Evolutionary conservation across 2,113 vertebrate species (phyloP).

Genomic region (Sinocyclocheilus maitianheensis): DNA sequence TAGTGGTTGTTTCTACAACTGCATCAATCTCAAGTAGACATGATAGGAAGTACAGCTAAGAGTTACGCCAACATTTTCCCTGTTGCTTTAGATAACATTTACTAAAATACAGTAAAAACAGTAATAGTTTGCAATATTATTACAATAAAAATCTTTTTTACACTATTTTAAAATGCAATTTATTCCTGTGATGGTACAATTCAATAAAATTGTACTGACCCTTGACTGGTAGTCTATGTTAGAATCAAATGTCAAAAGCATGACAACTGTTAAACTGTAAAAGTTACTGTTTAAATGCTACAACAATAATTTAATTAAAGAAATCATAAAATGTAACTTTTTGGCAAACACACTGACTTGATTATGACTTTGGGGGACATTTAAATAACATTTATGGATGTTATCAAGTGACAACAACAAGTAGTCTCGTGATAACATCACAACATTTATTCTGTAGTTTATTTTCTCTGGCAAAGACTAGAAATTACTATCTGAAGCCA

Average conservation of each 20-base stretch:
- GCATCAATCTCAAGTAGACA: not conserved
- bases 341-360: not conserved
- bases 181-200: not conserved
- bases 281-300: not conserved
- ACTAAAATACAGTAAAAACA: not conserved
- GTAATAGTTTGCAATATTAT: not conserved
- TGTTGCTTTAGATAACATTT: not conserved
- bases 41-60: not conserved
- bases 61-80: not conserved
- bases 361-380: not conserved
- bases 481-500: not conserved
- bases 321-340: not conserved
- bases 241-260: not conserved
- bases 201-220: not conserved
- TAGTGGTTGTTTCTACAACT: not conserved
- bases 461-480: not conserved
- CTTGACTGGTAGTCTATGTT: not conserved
- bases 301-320: not conserved
- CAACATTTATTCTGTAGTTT: not conserved
- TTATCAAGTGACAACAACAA: not conserved
- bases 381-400: not conserved
- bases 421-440: not conserved
- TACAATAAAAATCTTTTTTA: not conserved
- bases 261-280: not conserved
- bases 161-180: not conserved